Conservation (phyloP, 2,888 invertebrate species). For the Xylocampa areola region DNA sequence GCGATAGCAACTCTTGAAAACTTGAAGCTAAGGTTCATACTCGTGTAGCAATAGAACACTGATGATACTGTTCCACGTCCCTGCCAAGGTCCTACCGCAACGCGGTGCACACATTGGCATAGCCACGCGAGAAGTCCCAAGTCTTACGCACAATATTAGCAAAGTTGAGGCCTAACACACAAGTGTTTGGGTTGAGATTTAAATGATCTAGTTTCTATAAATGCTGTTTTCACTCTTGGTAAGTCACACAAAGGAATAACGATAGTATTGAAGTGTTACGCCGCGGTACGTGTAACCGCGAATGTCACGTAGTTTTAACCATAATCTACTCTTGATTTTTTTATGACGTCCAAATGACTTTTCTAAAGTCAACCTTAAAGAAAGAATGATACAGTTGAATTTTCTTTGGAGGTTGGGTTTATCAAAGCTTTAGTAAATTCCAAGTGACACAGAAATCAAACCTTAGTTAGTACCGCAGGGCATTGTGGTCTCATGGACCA, state of each 20-base stretch:
- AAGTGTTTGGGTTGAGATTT: constrained; percentile 42
- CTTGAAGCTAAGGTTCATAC: constrained; percentile 34
- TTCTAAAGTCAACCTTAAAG: constrained; percentile 52
- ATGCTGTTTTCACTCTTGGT: constrained; percentile 56
- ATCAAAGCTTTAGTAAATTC: constrained; percentile 51
- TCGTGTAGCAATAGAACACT: constrained; percentile 54
- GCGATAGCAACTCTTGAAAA: constrained; percentile 45
- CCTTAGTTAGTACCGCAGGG: constrained; percentile 58
- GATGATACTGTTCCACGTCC: constrained; percentile 83
- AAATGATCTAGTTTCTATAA: constrained; percentile 14
- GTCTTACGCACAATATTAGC: constrained; percentile 31
- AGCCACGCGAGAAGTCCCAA: constrained; percentile 65
- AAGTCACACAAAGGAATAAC: constrained; percentile 72
- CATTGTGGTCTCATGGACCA: constrained; percentile 56
- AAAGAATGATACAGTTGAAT: constrained; percentile 38
- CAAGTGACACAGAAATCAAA: constrained; percentile 47
- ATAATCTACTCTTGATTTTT: constrained; percentile 73
- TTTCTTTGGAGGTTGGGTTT: constrained; percentile 45
- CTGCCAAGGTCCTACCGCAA: constrained; percentile 80
- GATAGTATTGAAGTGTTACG: constrained; percentile 78
- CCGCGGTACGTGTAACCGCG: constrained; percentile 77
- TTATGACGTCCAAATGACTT: constrained; percentile 50
- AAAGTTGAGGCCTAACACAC: constrained; percentile 51
- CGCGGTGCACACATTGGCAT: constrained; percentile 78
- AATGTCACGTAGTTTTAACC: constrained; percentile 76